Percentiles rank a stretch among this genome's conserved stretches.
These are phyloP conservation scores for Centrocercus urophasianus DNA, from an alignment of 2,113 vertebrate species.

Conservation along the genomic window DNA sequence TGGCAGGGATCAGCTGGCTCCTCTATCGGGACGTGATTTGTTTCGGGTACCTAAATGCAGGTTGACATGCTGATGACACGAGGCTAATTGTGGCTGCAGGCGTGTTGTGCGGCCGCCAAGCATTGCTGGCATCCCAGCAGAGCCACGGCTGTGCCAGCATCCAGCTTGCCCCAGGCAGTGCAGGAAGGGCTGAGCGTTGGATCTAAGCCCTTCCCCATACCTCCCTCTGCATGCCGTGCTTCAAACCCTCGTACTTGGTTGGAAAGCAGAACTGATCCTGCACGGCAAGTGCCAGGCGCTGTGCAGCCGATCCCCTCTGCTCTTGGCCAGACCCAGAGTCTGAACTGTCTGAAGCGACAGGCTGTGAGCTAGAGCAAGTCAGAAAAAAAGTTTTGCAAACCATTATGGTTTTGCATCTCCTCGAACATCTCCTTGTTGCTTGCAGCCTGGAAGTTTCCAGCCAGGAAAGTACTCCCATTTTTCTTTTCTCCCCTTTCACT, in stretches of 20 bases:
- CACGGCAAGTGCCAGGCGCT: accelerated
- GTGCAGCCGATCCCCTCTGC: not conserved
- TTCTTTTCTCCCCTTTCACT: constrained; percentile 10
- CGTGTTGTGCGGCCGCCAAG: not conserved
- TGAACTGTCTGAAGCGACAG: not conserved
- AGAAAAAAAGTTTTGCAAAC: not conserved
- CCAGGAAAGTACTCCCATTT: constrained; percentile 5
- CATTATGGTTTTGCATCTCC: not conserved
- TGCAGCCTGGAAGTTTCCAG: constrained; percentile 24
- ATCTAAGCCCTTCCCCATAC: not conserved
- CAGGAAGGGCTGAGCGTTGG: not conserved
- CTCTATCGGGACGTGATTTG: not conserved
- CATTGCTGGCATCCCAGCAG: not conserved
- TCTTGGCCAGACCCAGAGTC: not conserved
- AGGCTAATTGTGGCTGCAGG: not conserved
- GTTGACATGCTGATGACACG: not conserved
- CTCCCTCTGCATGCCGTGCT: accelerated
- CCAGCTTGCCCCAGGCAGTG: not conserved
- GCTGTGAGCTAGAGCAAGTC: not conserved
- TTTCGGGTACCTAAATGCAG: not conserved
- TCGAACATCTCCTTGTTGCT: constrained; percentile 30
- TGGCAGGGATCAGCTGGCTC: not conserved
- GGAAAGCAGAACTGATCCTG: not conserved
- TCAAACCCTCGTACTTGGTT: not conserved
- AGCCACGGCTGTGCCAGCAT: not conserved